Base-by-base conservation (phyloP, 2,113 vertebrate species). In the Arothron firmamentum region DNA sequence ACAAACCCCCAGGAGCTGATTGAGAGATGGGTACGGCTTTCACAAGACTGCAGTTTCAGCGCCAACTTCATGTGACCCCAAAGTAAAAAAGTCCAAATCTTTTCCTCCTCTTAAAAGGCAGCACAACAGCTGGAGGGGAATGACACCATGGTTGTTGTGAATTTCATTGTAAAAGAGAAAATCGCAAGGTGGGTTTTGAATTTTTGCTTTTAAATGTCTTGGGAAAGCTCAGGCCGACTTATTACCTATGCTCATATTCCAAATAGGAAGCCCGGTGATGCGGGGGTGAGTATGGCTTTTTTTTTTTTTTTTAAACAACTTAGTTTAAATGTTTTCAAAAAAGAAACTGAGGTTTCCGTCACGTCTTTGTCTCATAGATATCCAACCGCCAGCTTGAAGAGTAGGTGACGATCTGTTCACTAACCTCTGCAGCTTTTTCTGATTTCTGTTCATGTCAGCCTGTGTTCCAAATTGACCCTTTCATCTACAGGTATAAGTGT, bases 21-120 rank as follows among this genome's bases (percentile, higher is more conserved):
- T 50, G 20, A 74, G 46, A 65, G 53, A 55, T 91, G 85, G 89
- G 89, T 91, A 64, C 85, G 62, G 67, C 19, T 17, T 13, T 34
- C 1, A 38, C 6, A 63, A 0, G 17, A 20, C 0, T 18, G 0
- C 11, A 28, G 51, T 1, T 20, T 46, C 20, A 0, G 31, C 49
- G 54, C 34, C 6, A 38, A 2, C 18, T 1, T 15, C 10, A 11
- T 6, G 47, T 8, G 11, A 21, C 2, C 6, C 6, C 4, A 10
- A 12, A 6, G 15, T 28, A 1, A 38, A 38, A 34, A 38, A 12
- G 34, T 23, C 25, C 1, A 58, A 0, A 17, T 63, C 0, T 59
- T 61, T 5, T 70, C 9, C 38, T 16, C 13, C 45, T 46, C 15
- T n/a, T 0, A 14, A 65, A 58, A 89, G 87, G 62, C 85, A 4